Conservation (phyloP, 2,113 vertebrate species). For the Equus przewalskii region DNA sequence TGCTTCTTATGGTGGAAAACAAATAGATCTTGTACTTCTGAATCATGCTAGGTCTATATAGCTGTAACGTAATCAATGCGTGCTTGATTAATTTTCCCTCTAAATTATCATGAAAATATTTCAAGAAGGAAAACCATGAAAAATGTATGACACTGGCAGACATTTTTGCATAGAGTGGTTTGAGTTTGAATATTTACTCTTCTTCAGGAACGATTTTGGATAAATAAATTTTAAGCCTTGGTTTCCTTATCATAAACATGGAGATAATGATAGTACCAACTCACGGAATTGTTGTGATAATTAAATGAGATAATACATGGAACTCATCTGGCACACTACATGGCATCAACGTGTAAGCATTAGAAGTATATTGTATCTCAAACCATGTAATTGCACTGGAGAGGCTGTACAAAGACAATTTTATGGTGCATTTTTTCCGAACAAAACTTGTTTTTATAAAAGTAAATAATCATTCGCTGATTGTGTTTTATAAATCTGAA, state of each 20-base stretch:
- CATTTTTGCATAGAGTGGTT: slow-evolving; percentile 26
- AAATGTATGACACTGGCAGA: not conserved
- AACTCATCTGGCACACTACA: not conserved
- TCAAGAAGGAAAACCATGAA: not conserved
- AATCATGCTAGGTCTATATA: not conserved
- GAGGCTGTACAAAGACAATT: slow-evolving; percentile 52
- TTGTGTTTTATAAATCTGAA: slow-evolving; percentile 66
- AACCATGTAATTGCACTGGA: slow-evolving; percentile 12
- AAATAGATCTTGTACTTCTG: not conserved
- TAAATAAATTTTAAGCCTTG: slow-evolving; percentile 28
- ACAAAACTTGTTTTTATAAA: slow-evolving; percentile 38
- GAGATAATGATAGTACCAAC: not conserved
- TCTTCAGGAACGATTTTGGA: slow-evolving; percentile 26
- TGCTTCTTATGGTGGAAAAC: slow-evolving; percentile 58
- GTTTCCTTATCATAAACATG: slow-evolving; percentile 43
- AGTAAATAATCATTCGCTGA: slow-evolving; percentile 63
- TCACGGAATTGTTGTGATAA: not conserved
- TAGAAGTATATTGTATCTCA: slow-evolving; percentile 50
- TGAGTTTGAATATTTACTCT: slow-evolving; percentile 30
- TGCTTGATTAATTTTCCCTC: not conserved
- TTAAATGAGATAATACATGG: slow-evolving; percentile 54
- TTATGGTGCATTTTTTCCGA: slow-evolving; percentile 65
- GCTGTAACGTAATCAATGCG: not conserved
- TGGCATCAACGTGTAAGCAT: not conserved
- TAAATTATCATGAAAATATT: slow-evolving; percentile 12